These are phyloP conservation scores for Tiphia femorata DNA, from an alignment of 2,888 invertebrate species.

Conservation along the genomic window DNA sequence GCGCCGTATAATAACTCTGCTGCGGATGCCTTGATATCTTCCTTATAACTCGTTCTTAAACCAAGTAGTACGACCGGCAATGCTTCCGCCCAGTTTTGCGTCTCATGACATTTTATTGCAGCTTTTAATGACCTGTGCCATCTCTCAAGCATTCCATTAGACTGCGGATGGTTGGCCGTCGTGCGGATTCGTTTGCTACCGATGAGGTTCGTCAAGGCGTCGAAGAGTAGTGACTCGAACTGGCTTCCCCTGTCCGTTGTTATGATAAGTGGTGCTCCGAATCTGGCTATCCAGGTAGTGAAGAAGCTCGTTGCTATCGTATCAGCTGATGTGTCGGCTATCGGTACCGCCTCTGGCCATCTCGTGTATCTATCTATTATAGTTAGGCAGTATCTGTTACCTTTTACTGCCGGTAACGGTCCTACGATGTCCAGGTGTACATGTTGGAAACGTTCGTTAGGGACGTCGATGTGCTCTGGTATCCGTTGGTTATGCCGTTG, in stretches of 20 bases:
- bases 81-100: too few species aligned
- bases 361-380: constrained; percentile 29
- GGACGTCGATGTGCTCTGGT: constrained; percentile 29
- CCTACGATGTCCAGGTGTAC: constrained; percentile 38
- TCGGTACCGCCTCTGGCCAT: constrained; percentile 31
- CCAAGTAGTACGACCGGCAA: too few species aligned
- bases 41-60: too few species aligned
- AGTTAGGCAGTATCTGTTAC: constrained; percentile 21
- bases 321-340: constrained; percentile 19
- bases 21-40: too few species aligned
- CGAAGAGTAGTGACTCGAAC: too few species aligned
- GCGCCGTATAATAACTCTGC: constrained; percentile 22
- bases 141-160: too few species aligned
- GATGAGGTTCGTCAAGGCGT: too few species aligned
- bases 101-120: too few species aligned
- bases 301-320: constrained; percentile 22
- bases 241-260: constrained; percentile 46
- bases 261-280: constrained; percentile 32
- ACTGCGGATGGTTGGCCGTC: too few species aligned
- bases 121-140: too few species aligned
- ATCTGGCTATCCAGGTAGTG: constrained; percentile 45
- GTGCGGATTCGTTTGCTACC: too few species aligned
- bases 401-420: constrained; percentile 19
- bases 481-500: constrained; percentile 38
- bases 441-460: constrained; percentile 33